Evolutionary conservation across 2,113 vertebrate species (phyloP), one percentile per base, ranked within the genome.

Genomic region (Rhabdomys dilectus): DNA sequence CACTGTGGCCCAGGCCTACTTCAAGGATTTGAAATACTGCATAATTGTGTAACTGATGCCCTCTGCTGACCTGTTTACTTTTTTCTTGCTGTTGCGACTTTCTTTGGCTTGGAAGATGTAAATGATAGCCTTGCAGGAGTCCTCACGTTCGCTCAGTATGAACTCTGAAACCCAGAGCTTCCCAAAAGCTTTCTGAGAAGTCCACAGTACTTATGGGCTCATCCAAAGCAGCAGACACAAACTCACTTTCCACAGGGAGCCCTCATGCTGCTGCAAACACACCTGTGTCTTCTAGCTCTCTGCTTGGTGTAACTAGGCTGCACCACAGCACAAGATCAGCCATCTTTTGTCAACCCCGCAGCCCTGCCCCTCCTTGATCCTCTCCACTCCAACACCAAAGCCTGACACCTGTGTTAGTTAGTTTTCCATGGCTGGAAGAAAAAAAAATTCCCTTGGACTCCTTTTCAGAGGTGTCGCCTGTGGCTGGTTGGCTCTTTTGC

Each of bases 11-110:
- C 85, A 45, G 72, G 45, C 56, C 31, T 9, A 24, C 2, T 21
- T 91, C n/a, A 56, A 12, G 58, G 7, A 17, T 75, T 89, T 82
- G 64, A 89, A 82, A 89, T 39, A n/a, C 0, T 17, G 29, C 66
- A 82, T 93, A 91, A 88, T 6, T 91, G 80, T 89, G 92, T 77
- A 31, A 84, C 81, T 89, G 95, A 76, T 81, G 96, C 98, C 97
- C 98, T 97, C 98, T 98, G 89, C 96, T 95, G 98, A 92, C 82
- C 81, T 70, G 29, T 53, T 89, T 82, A 39, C 45, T 42, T 87
- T 90, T 90, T 70, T 73, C 94, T 95, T 73, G 45, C 91, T 64
- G 75, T 93, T 81, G 58, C 94, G 64, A 51, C 88, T 96, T 91
- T 89, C 87, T 97, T 91, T 92, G 78, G 82, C 64, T 97, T 70